Conservation (phyloP, 2,797 vertebrate species). For the Poecilia velifera region DNA sequence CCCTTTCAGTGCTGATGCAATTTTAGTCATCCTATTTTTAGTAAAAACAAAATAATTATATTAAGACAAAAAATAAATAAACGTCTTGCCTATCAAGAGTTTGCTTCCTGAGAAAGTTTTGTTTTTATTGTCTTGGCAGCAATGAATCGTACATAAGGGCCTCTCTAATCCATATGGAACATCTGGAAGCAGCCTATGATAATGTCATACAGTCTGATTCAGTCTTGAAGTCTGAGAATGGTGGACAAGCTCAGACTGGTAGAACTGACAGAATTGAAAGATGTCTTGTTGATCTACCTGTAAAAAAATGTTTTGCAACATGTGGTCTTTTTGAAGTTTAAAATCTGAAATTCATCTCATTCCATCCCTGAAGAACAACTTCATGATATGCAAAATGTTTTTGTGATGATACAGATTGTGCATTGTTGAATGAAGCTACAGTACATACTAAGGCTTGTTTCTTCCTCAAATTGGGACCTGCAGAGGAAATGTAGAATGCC, state of each 20-base stretch:
- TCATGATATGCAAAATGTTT: constrained; percentile 39
- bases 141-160: constrained; percentile 42
- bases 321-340: constrained; percentile 26
- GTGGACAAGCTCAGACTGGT: constrained; percentile 12
- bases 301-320: constrained; percentile 5
- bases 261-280: neutral
- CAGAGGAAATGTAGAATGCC: neutral
- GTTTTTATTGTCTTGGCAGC: constrained; percentile 2
- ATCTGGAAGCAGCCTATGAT: constrained; percentile 40
- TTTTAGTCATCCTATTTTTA: constrained; percentile 1
- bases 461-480: constrained; percentile 4
- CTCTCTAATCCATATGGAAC: constrained; percentile 35
- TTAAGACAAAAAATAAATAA: constrained; percentile 32
- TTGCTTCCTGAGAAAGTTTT: constrained; percentile 10
- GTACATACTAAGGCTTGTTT: constrained; percentile 2
- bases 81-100: constrained; percentile 37
- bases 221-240: constrained; percentile 38
- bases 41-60: constrained; percentile 12
- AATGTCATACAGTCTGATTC: constrained; percentile 45
- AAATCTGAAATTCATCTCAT: constrained; percentile 44
- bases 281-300: neutral
- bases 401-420: constrained; percentile 21
- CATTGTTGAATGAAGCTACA: neutral
- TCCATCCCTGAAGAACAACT: constrained; percentile 24
- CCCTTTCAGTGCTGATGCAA: neutral